A percentile compares a stretch with the other conserved stretches of the same genome.
These are phyloP conservation scores for Eilema caniola DNA, from an alignment of 2,888 invertebrate species.

Conservation along the genomic window DNA sequence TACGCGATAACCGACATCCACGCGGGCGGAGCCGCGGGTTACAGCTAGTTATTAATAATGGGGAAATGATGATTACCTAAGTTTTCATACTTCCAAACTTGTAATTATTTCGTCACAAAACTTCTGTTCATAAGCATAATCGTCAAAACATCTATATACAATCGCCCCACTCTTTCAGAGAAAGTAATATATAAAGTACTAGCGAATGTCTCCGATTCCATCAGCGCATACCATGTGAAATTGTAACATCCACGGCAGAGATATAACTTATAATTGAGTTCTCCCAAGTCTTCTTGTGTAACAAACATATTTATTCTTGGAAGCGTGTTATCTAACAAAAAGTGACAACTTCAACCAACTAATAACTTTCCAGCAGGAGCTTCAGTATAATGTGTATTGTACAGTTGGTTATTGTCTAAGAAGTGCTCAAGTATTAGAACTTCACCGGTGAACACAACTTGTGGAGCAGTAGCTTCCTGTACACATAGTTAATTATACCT, in stretches of 20 bases:
- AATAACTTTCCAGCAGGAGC: neutral
- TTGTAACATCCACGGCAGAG: neutral
- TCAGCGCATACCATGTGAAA: neutral
- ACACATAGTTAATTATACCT: neutral
- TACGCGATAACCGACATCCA: too few species aligned
- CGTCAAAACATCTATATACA: neutral
- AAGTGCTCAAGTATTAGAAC: neutral
- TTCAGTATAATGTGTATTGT: neutral
- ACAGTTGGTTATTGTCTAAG: neutral
- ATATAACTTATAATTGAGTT: conserved; percentile 3
- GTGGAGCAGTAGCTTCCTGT: neutral
- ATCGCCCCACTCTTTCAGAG: neutral
- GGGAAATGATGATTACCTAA: neutral
- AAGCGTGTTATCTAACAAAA: neutral
- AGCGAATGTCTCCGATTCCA: neutral
- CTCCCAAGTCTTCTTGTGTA: neutral
- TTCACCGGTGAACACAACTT: neutral
- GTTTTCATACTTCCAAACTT: conserved; percentile 4
- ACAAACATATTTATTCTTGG: neutral
- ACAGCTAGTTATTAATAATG: neutral
- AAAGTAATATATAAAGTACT: neutral
- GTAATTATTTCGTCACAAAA: neutral
- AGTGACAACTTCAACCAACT: conserved; percentile 1
- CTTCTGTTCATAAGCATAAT: conserved; percentile 1
- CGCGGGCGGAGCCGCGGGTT: too few species aligned